Evolutionary conservation across 2,113 vertebrate genomes (phyloP).

Genomic region (Lontra canadensis): DNA sequence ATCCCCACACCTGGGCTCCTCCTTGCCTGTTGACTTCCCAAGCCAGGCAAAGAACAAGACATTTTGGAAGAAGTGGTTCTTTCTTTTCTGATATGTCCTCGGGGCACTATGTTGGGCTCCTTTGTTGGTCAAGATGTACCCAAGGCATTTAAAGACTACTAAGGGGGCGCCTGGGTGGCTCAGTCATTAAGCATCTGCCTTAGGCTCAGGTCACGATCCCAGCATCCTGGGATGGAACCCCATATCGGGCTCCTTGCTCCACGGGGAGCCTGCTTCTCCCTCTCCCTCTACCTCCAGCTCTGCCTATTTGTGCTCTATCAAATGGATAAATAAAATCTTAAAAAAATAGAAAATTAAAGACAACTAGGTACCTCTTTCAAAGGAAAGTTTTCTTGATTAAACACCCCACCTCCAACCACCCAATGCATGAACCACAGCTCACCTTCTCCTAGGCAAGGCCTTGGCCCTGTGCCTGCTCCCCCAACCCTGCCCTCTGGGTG

Average conservation of each 20-base stretch:
- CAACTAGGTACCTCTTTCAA: background rate
- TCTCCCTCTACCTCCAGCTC: too few species aligned
- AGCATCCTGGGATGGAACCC: too few species aligned
- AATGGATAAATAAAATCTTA: too few species aligned
- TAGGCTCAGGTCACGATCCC: too few species aligned
- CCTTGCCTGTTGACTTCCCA: background rate
- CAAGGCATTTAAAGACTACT: background rate
- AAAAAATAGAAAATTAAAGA: background rate
- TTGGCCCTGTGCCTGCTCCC: conserved; percentile 64
- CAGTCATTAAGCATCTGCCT: too few species aligned
- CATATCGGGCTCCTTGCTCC: too few species aligned
- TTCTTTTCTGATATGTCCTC: background rate
- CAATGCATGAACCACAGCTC: conserved; percentile 52
- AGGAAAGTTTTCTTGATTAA: conserved; percentile 44
- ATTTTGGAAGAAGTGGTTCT: conserved; percentile 13
- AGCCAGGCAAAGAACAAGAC: conserved; percentile 41
- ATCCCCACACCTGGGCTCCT: background rate
- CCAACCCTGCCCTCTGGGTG: conserved; percentile 61
- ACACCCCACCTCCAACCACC: background rate
- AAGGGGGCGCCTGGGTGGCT: too few species aligned
- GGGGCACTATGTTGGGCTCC: background rate
- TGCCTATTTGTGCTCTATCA: too few species aligned
- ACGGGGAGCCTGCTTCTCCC: too few species aligned
- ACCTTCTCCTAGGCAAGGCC: conserved; percentile 52
- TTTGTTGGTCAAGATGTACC: background rate